Conservation (phyloP, 2,113 vertebrate genomes). For the Desmodus rotundus region DNA sequence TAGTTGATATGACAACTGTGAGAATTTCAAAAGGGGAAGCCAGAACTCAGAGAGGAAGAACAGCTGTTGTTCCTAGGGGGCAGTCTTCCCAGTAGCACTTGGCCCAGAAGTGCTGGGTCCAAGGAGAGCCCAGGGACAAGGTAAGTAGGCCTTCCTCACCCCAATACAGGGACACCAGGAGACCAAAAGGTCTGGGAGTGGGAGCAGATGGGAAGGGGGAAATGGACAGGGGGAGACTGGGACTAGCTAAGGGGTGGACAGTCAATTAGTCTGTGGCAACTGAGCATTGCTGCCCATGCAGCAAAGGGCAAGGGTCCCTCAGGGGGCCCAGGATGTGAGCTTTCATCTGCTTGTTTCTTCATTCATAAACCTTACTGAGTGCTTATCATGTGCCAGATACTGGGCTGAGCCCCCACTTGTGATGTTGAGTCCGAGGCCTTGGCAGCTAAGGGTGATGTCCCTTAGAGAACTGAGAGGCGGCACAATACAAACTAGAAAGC, state of each 20-base stretch:
- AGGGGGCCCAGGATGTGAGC: neutral
- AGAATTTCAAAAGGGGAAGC: neutral
- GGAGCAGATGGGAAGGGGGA: neutral
- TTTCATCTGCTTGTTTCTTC: neutral
- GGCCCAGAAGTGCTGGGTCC: neutral
- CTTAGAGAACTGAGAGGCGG: slow-evolving; percentile 15
- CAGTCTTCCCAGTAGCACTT: neutral
- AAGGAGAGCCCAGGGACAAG: neutral
- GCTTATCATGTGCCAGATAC: neutral
- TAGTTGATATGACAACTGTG: neutral
- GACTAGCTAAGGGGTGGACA: neutral
- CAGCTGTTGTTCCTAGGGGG: neutral
- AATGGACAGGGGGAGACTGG: neutral
- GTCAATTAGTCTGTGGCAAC: neutral
- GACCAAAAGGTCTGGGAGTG: neutral
- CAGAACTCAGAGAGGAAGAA: neutral
- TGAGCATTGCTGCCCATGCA: neutral
- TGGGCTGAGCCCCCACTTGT: neutral
- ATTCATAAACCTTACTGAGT: neutral
- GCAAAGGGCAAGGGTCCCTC: neutral
- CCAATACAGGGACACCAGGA: neutral
- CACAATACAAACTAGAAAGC: neutral
- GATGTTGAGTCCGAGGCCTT: neutral
- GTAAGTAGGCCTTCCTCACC: neutral
- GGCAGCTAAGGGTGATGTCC: neutral